Percentiles rank a stretch among this genome's conserved stretches.
phyloP scores from a whole-genome alignment of 2,113 vertebrate species.

The Mustela lutreola region DNA sequence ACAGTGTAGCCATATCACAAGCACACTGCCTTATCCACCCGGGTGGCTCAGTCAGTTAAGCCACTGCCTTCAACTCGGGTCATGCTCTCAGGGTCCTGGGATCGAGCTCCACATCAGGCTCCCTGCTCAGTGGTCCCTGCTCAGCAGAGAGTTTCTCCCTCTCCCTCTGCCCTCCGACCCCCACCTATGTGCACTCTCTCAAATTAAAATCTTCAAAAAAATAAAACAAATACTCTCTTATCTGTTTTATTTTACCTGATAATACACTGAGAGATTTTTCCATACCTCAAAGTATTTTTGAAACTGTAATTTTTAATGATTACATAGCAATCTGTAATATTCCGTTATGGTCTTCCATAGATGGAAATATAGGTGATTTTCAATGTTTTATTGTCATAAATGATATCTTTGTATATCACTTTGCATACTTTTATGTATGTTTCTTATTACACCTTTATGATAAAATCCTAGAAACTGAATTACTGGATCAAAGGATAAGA shows the following conservation, averaged over 20 bases:
- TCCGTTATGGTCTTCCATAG: background rate
- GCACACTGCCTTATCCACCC: background rate
- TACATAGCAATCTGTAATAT: background rate
- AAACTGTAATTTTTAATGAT: slow-evolving; percentile 44
- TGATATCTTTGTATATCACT: background rate
- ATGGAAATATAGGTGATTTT: background rate
- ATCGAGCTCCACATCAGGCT: background rate
- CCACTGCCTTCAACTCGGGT: background rate
- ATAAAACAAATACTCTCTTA: background rate
- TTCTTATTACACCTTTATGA: slow-evolving; percentile 22
- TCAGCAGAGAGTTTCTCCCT: background rate
- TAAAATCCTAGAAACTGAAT: slow-evolving; percentile 21
- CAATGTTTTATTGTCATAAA: slow-evolving; percentile 21
- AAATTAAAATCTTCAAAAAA: background rate
- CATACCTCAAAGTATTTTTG: background rate
- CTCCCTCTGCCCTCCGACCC: background rate
- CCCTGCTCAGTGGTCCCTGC: background rate
- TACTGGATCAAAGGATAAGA: background rate
- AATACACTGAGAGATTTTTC: background rate
- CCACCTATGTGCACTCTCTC: background rate
- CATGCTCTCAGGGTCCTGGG: background rate
- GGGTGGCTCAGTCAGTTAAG: background rate
- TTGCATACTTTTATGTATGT: slow-evolving; percentile 21
- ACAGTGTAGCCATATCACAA: background rate
- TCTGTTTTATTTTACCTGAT: slow-evolving; percentile 1